These are phyloP conservation scores for Adelognathus sp. DNA, from an alignment of 2,888 invertebrate species.

Conservation along the genomic window DNA sequence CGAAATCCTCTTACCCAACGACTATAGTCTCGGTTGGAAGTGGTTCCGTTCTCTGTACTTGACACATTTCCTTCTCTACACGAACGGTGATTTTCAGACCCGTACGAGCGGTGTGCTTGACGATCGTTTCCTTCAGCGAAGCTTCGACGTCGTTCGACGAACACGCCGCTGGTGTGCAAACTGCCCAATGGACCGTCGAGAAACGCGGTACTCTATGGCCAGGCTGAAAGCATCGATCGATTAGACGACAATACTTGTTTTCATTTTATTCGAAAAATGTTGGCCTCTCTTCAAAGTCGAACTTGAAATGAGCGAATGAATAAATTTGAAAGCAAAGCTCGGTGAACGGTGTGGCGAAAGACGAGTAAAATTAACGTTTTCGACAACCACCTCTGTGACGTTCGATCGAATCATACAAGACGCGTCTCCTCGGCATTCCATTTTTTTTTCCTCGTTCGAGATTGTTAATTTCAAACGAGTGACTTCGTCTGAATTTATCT, in stretches of 20 bases:
- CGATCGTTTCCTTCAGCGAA: conserved; percentile 82
- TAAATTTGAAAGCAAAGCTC: too few species aligned
- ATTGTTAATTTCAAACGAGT: background rate
- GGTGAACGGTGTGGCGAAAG: too few species aligned
- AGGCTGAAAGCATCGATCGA: conserved; percentile 82
- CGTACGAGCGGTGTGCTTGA: conserved; percentile 82
- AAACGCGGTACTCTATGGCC: conserved; percentile 88
- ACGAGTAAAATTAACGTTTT: too few species aligned
- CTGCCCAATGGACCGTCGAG: conserved; percentile 86
- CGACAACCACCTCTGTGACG: too few species aligned
- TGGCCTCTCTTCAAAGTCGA: background rate
- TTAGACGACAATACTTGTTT: too few species aligned
- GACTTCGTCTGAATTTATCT: too few species aligned
- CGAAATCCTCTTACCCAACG: conserved; percentile 83
- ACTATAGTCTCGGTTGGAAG: conserved; percentile 82
- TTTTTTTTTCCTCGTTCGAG: background rate
- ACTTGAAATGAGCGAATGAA: background rate
- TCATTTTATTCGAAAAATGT: background rate
- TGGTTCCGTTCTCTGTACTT: conserved; percentile 78
- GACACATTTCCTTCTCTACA: conserved; percentile 86
- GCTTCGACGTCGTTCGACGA: conserved; percentile 84
- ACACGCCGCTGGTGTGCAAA: conserved; percentile 86
- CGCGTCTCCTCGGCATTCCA: too few species aligned
- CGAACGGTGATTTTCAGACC: conserved; percentile 84
- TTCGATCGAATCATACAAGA: too few species aligned